Percentiles rank a stretch among this genome's conserved stretches.
These are phyloP conservation scores for Rapana venosa DNA, from an alignment of 2,888 invertebrate genomes.

Conservation along the genomic window DNA sequence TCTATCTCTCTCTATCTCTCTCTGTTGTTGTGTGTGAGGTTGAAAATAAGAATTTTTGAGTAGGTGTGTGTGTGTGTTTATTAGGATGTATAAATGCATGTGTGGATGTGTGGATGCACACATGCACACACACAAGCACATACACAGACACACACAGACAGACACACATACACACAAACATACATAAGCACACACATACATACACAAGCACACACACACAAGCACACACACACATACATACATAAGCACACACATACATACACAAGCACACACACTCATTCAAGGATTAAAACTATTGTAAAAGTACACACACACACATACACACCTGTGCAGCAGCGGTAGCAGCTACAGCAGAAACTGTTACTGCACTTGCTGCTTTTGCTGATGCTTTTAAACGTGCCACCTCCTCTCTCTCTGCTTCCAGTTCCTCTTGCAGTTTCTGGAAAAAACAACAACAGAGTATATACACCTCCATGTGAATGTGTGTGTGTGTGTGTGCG, in stretches of 20 bases:
- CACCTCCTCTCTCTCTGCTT: conserved; percentile 61
- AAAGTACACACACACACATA: conserved; percentile 19
- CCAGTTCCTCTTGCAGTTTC: conserved; percentile 64
- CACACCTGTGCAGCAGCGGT: background rate
- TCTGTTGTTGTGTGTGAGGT: too few species aligned
- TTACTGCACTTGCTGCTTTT: background rate
- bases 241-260: too few species aligned
- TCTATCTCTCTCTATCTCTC: too few species aligned
- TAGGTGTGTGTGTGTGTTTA: too few species aligned
- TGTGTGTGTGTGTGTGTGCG: background rate
- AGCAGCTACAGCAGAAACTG: background rate
- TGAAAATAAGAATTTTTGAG: too few species aligned
- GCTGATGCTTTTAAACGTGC: conserved; percentile 51
- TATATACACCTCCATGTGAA: background rate
- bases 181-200: background rate
- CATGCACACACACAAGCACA: conserved; percentile 26
- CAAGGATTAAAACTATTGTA: too few species aligned
- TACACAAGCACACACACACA: too few species aligned
- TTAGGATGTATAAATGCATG: too few species aligned
- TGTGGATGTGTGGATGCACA: background rate
- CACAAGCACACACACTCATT: background rate
- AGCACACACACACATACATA: too few species aligned
- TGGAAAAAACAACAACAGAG: conserved; percentile 24
- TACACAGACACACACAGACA: conserved; percentile 28
- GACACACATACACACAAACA: conserved; percentile 19